These are phyloP conservation scores for Scalopus aquaticus DNA, from an alignment of 2,113 vertebrate genomes.

Conservation along the genomic window DNA sequence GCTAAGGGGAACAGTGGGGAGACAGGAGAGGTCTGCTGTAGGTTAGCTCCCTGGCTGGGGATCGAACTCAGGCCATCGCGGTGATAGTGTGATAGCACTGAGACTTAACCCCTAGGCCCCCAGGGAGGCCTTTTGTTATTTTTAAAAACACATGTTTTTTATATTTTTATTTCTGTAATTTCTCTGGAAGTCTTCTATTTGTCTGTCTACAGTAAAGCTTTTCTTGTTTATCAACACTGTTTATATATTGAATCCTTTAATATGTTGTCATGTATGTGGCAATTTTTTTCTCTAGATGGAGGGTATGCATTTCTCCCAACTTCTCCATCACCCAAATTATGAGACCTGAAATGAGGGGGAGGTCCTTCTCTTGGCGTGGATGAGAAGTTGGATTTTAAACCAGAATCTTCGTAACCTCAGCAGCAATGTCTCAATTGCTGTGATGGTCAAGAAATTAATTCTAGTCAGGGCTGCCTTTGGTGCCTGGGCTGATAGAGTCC, in stretches of 20 bases:
- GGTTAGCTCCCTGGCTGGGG: too few relatives aligned
- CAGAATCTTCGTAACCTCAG: background rate
- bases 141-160: background rate
- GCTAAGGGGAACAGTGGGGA: too few relatives aligned
- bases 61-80: too few relatives aligned
- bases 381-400: background rate
- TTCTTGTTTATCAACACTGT: background rate
- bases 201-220: background rate
- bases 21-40: too few relatives aligned
- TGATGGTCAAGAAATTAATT: background rate
- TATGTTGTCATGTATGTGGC: background rate
- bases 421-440: background rate
- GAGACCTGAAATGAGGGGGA: background rate
- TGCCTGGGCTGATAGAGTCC: too few relatives aligned
- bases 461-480: background rate
- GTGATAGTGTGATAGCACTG: too few relatives aligned
- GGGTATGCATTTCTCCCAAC: background rate
- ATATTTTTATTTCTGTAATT: background rate
- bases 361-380: background rate
- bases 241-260: background rate
- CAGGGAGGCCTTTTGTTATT: background rate
- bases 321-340: background rate
- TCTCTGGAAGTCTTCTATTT: background rate
- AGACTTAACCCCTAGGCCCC: too few relatives aligned
- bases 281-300: background rate